phyloP scores from a whole-genome alignment of 1,140 invertebrate species.

The Cardiocondyla obscurior region DNA sequence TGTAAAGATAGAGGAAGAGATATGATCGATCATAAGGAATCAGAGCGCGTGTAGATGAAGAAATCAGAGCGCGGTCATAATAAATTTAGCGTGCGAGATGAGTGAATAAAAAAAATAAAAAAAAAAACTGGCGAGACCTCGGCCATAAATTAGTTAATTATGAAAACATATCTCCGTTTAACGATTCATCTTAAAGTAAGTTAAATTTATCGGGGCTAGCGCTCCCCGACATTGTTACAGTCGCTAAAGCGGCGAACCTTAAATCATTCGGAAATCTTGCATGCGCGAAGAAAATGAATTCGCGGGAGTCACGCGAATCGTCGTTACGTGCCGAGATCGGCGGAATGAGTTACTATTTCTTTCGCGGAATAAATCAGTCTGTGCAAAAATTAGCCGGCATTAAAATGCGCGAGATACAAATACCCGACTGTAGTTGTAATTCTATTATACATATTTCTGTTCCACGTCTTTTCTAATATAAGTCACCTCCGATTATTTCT shows the following conservation, averaged over 20 bases:
- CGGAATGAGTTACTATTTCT: slow-evolving; percentile 38
- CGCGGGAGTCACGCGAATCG: slow-evolving; percentile 43
- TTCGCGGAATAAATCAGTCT: slow-evolving; percentile 34
- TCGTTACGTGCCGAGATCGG: slow-evolving; percentile 15
- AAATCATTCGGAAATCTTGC: slow-evolving; percentile 46
- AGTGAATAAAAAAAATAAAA: too few relatives aligned
- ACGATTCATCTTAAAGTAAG: neutral
- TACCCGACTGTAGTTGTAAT: neutral
- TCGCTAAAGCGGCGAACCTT: slow-evolving; percentile 10
- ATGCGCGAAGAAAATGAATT: slow-evolving; percentile 52
- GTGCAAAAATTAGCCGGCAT: slow-evolving; percentile 34
- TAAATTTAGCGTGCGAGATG: neutral
- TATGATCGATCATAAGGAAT: neutral
- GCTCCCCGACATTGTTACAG: slow-evolving; percentile 15
- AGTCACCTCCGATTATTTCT: neutral
- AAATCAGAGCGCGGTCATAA: neutral
- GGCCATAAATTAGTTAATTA: neutral
- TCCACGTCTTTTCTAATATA: neutral
- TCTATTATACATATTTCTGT: slow-evolving; percentile 10
- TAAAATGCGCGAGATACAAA: slow-evolving; percentile 25
- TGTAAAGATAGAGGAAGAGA: neutral
- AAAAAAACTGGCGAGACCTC: neutral
- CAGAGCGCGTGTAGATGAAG: neutral
- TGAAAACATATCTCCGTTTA: neutral
- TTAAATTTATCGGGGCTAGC: slow-evolving; percentile 38